Conservation (phyloP, 2,888 invertebrate species). For the Epinotia brunnichana region DNA sequence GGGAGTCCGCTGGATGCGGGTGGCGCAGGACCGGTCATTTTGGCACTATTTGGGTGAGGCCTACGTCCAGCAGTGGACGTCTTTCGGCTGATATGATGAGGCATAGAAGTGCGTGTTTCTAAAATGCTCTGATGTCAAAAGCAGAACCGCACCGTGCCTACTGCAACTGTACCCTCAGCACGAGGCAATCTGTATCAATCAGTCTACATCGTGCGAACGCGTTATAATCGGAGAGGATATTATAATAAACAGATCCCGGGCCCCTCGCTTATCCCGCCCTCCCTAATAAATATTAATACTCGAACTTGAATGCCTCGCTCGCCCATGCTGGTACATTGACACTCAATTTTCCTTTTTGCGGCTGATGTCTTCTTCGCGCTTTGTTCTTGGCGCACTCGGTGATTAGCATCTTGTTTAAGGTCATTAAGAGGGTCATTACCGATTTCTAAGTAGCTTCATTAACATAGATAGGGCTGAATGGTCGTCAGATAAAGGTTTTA, state of each 20-base stretch:
- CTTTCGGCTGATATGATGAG: too few species aligned
- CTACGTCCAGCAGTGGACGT: too few species aligned
- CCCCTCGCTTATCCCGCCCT: conserved; percentile 70
- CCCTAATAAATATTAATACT: conserved; percentile 83
- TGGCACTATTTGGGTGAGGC: too few species aligned
- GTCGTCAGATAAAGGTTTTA: neutral
- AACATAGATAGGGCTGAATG: neutral
- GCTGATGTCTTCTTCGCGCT: conserved; percentile 53
- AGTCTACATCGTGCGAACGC: conserved; percentile 79
- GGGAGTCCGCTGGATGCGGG: too few species aligned
- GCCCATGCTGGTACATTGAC: conserved; percentile 82
- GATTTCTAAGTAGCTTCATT: conserved; percentile 21
- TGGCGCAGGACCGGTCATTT: too few species aligned
- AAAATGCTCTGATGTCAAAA: neutral
- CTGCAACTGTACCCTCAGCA: conserved; percentile 18
- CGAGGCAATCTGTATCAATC: conserved; percentile 62
- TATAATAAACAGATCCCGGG: conserved; percentile 81
- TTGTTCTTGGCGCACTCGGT: conserved; percentile 46
- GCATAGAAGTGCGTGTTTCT: neutral
- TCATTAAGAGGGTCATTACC: neutral
- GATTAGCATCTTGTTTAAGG: conserved; percentile 45
- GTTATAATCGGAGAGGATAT: conserved; percentile 82
- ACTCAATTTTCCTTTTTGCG: conserved; percentile 76
- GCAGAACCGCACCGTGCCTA: neutral
- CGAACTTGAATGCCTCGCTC: conserved; percentile 76